Conservation (phyloP, 2,888 invertebrate species). For the Ormyrus thymus region DNA sequence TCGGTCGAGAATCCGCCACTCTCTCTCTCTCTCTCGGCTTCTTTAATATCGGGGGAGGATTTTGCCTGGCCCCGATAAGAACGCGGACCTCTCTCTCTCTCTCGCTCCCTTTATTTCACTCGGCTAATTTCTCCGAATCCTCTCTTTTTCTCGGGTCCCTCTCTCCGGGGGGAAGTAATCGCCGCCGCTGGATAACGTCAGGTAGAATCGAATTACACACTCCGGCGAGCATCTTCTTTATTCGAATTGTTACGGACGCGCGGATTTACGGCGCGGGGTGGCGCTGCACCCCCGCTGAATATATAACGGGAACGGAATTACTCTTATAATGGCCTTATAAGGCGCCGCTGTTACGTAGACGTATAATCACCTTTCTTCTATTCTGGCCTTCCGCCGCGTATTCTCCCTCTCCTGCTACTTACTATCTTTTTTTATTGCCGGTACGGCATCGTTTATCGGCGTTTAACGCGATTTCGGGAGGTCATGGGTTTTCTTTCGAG, state of each 20-base stretch:
- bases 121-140: constrained; percentile 51
- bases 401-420: neutral
- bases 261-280: neutral
- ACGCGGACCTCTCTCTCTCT: no score
- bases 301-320: constrained; percentile 36
- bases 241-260: constrained; percentile 40
- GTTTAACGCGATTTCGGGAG: constrained; percentile 41
- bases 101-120: constrained; percentile 49
- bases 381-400: neutral
- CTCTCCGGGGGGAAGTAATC: constrained; percentile 5
- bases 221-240: constrained; percentile 42
- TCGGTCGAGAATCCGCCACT: no score
- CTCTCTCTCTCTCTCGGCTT: constrained; percentile 7
- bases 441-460: constrained; percentile 34
- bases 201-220: constrained; percentile 54
- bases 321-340: constrained; percentile 22
- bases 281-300: no score
- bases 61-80: constrained; percentile 23
- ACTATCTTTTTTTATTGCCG: constrained; percentile 21
- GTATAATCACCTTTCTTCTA: constrained; percentile 28
- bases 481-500: constrained; percentile 32
- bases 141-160: no score
- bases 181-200: constrained; percentile 10
- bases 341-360: constrained; percentile 24
- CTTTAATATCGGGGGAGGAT: constrained; percentile 50